A percentile compares a stretch with the other conserved stretches of the same genome.
Evolutionary conservation across 2,797 vertebrate species (phyloP).

Genomic region (Mionectes olivaceus): DNA sequence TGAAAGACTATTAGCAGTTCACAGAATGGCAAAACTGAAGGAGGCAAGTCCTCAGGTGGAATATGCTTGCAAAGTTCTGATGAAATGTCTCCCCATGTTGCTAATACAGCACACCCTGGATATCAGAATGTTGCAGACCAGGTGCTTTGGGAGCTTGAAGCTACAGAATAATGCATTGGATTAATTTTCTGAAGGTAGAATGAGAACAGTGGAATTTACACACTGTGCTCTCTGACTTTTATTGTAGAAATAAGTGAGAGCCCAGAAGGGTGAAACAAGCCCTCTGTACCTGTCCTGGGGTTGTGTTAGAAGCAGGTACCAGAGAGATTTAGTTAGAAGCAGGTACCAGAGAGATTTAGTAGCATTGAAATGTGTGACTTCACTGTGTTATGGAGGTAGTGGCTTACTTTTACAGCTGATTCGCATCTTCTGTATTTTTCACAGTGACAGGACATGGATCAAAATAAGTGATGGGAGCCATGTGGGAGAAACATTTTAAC

Average conservation of each 20-base stretch:
- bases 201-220: neutral
- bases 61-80: neutral
- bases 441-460: neutral
- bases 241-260: neutral
- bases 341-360: neutral
- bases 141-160: neutral
- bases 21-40: neutral
- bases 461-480: constrained; percentile 1
- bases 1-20: neutral
- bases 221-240: neutral
- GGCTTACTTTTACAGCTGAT: constrained; percentile 3
- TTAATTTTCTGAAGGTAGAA: neutral
- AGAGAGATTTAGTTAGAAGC: neutral
- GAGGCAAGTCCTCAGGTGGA: neutral
- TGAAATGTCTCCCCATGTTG: neutral
- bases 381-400: accelerated
- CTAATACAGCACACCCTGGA: neutral
- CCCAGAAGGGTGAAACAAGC: neutral
- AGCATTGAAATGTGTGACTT: neutral
- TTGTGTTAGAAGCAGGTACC: neutral
- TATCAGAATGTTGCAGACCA: neutral
- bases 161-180: neutral
- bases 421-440: neutral
- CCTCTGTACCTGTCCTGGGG: neutral
- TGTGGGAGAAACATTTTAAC: neutral